phyloP scores from a whole-genome alignment of 1,140 invertebrate species.

The fruit fly (Drosophila melanogaster) region DNA sequence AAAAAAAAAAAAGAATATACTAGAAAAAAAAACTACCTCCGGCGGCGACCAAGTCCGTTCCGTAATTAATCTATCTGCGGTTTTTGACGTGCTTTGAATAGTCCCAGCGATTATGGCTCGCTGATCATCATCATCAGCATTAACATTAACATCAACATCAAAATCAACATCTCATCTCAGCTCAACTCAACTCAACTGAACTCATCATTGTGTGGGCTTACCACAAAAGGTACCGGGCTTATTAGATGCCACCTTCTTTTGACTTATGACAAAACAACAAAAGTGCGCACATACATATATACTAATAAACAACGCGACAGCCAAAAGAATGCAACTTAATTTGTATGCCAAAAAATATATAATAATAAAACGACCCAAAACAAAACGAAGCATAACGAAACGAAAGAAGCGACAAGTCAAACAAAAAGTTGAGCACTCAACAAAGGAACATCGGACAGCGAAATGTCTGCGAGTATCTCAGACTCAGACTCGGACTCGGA shows the following conservation, averaged over 20 bases:
- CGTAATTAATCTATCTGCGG: slow-evolving; percentile 77
- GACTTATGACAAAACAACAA: slow-evolving; percentile 34
- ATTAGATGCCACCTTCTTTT: slow-evolving; percentile 41
- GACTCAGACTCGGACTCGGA: slow-evolving; percentile 7
- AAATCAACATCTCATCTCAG: not conserved
- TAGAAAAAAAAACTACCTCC: slow-evolving; percentile 1
- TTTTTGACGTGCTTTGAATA: slow-evolving; percentile 80
- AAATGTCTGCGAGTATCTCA: slow-evolving; percentile 52
- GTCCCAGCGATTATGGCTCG: slow-evolving; percentile 65
- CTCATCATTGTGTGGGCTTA: slow-evolving; percentile 56
- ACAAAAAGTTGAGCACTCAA: slow-evolving; percentile 59
- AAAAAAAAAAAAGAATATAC: not conserved
- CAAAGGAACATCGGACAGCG: slow-evolving; percentile 52
- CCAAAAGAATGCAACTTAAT: slow-evolving; percentile 67
- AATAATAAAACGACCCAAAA: slow-evolving; percentile 36
- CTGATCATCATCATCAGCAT: slow-evolving; percentile 61
- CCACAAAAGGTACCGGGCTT: slow-evolving; percentile 37
- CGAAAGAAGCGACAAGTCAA: slow-evolving; percentile 59
- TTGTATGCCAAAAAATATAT: slow-evolving; percentile 63
- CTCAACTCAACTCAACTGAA: not conserved
- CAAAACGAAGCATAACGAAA: slow-evolving; percentile 40
- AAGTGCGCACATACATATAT: not conserved
- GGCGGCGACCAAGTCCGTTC: slow-evolving; percentile 50
- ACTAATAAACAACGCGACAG: slow-evolving; percentile 29
- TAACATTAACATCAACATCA: slow-evolving; percentile 24